Evolutionary conservation across 2,113 vertebrate species (phyloP).

Genomic region (Hypomesus transpacificus): DNA sequence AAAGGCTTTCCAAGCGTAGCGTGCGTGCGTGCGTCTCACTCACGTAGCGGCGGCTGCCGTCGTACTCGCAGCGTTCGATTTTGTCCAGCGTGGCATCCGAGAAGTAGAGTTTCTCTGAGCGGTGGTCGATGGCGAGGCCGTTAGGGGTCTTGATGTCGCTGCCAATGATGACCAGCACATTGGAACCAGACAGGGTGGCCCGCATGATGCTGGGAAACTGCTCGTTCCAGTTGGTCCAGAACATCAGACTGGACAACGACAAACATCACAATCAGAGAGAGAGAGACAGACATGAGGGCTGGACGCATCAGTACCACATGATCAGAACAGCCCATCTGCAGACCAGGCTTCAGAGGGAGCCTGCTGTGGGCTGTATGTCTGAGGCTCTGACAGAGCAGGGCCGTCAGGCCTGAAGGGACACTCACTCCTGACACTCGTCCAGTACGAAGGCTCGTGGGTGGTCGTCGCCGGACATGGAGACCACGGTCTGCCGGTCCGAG

Average conservation of each 20-base stretch:
- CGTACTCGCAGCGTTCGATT: conserved; percentile 96
- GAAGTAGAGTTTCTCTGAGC: conserved; percentile 94
- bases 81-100: conserved; percentile 96
- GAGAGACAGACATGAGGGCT: neutral
- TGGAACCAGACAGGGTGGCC: conserved; percentile 84
- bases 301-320: neutral
- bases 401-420: neutral
- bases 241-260: conserved; percentile 80
- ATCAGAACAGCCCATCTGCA: no score
- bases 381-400: no score
- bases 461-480: conserved; percentile 95
- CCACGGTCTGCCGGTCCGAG: conserved; percentile 88
- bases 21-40: conserved; percentile 60
- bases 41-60: conserved; percentile 86
- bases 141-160: conserved; percentile 93
- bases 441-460: conserved; percentile 93
- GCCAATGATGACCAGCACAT: conserved; percentile 90
- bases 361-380: no score
- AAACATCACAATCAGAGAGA: neutral
- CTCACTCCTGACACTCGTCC: conserved; percentile 93
- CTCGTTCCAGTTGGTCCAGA: conserved; percentile 99
- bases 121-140: conserved; percentile 94
- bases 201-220: conserved; percentile 98
- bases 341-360: no score
- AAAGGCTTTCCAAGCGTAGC: neutral